Percentiles rank a stretch among this genome's conserved stretches.
Evolutionary conservation across 2,113 vertebrate genomes (phyloP).

Genomic region (Sebastes schlegelii): DNA sequence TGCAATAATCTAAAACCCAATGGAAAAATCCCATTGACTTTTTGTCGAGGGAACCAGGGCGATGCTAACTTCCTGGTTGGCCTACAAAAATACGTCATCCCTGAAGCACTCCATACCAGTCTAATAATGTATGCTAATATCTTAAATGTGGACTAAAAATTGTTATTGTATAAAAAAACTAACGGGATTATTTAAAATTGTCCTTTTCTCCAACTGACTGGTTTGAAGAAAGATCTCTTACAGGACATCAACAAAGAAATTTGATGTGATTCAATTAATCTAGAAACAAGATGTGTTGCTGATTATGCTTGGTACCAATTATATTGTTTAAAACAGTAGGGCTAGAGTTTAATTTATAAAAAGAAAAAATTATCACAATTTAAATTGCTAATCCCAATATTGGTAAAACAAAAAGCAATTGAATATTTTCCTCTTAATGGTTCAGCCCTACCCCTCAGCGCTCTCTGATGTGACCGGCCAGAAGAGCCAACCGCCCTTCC

Average conservation of each 20-base stretch:
- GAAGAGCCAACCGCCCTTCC: conserved; percentile 44
- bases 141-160: background rate
- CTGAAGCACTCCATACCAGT: background rate
- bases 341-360: background rate
- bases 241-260: background rate
- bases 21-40: too few relatives aligned
- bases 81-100: too few relatives aligned
- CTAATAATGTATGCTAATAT: background rate
- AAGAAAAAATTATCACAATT: background rate
- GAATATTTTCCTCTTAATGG: background rate
- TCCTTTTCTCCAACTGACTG: background rate
- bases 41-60: too few relatives aligned
- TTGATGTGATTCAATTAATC: background rate
- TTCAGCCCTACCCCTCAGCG: background rate
- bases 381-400: background rate
- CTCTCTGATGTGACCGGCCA: conserved; percentile 29
- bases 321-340: background rate
- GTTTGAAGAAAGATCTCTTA: background rate
- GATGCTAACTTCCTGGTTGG: too few relatives aligned
- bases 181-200: background rate
- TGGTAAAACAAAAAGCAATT: background rate
- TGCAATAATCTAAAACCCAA: too few relatives aligned
- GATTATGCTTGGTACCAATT: background rate
- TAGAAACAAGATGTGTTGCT: background rate
- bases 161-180: background rate